Conservation (phyloP, 1,140 invertebrate genomes). For the Octopus sinensis region DNA sequence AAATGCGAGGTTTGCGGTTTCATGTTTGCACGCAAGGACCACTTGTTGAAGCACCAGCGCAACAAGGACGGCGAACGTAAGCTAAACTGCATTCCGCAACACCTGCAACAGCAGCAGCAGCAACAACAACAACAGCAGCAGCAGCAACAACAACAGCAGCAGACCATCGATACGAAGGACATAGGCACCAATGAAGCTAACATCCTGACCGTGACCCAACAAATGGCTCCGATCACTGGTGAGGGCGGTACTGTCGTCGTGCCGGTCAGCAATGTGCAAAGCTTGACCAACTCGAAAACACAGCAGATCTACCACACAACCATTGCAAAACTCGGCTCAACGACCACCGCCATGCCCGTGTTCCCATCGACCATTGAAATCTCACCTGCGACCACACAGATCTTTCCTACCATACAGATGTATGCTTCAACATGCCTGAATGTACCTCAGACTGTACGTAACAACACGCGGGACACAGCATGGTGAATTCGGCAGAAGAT, state of each 20-base stretch:
- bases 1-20: constrained; percentile 70
- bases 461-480: neutral
- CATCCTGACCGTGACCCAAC: too few relatives aligned
- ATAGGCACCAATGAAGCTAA: neutral
- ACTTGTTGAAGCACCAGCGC: neutral
- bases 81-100: neutral
- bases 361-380: constrained; percentile 2
- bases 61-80: neutral
- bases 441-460: neutral
- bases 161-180: neutral
- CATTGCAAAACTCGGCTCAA: neutral
- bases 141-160: neutral
- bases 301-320: neutral
- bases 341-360: neutral
- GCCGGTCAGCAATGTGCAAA: neutral
- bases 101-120: neutral
- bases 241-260: too few relatives aligned
- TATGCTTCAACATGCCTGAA: neutral
- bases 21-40: neutral
- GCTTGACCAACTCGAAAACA: neutral
- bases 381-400: neutral
- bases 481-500: neutral
- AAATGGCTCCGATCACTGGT: too few relatives aligned
- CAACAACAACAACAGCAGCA: neutral
- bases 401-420: neutral